Evolutionary conservation across 2,113 vertebrate species (phyloP), one percentile per base, ranked within the genome.

Genomic region (Trichechus manatus): DNA sequence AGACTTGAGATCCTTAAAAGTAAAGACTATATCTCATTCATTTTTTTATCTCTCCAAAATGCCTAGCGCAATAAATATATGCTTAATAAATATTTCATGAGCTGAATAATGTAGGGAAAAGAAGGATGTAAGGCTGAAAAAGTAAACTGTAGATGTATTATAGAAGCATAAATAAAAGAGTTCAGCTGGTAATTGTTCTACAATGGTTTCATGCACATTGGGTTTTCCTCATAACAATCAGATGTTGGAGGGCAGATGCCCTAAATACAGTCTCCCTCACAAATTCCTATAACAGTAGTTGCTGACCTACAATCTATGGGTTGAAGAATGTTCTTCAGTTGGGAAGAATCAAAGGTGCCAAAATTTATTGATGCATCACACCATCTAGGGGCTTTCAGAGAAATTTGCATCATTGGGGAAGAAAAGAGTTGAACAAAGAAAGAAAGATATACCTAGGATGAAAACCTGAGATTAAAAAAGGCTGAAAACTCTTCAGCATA

Each of bases 71-170:
- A 63, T 79, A 91, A 93, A 2, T 87, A 75, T 53, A 64, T 87
- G 77, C 42, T 97, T 95, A 87, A 83, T 87, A 92, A 95, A 90
- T 66, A 93, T 81, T 94, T 94, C 22, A 90, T 92, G 61, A 95
- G 72, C 9, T 85, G 22, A 92, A 77, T 87, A 85, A 96, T 61
- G 5, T 23, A 66, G 23, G 63, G 39, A 68, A 95, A 31, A 80
- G 64, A 63, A 78, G 0, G 20, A 72, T 82, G 36, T 92, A 80
- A 82, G 36, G 36, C 50, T 90, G 39, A 29, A 92, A 92, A 87
- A 63, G 36, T 44, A 89, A 91, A 91, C 53, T 84, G 33, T 20
- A 92, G 25, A 81, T 31, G 59, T 23, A 61, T 44, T 95, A 96
- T 9, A 61, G n/a, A 91, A 42, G 19, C 25, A 44, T n/a, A 63